Evolutionary conservation across 2,113 vertebrate species (phyloP).

Genomic region (Microtus richardsoni): DNA sequence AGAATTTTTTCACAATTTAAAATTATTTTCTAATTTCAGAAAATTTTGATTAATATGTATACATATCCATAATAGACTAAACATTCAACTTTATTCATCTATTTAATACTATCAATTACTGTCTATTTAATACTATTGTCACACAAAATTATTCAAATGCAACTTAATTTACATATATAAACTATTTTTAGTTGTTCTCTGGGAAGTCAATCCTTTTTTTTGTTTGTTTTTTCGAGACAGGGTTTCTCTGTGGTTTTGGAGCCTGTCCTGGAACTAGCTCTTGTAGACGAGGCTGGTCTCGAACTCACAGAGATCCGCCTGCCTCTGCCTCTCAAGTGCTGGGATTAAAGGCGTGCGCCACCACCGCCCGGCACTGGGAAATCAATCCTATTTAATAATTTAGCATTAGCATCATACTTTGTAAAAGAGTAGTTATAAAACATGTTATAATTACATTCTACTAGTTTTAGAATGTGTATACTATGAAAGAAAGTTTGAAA

Average conservation of each 20-base stretch:
- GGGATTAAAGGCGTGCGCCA: no score
- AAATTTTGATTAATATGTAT: neutral
- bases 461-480: neutral
- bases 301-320: no score
- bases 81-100: neutral
- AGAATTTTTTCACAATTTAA: neutral
- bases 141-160: neutral
- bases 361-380: neutral
- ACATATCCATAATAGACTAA: neutral
- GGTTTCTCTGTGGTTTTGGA: no score
- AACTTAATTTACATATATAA: neutral
- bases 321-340: no score
- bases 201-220: neutral
- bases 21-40: constrained; percentile 10
- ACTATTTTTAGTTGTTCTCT: neutral
- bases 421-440: neutral
- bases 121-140: neutral
- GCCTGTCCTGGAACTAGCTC: no score
- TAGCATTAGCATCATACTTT: neutral
- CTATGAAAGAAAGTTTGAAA: neutral
- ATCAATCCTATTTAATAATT: constrained; percentile 57
- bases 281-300: no score
- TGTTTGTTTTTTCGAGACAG: no score
- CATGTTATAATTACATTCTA: neutral
- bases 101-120: neutral